Evolutionary conservation across 2,797 vertebrate species (phyloP), one percentile per base, ranked within the genome.

Genomic region (Argya squamiceps): DNA sequence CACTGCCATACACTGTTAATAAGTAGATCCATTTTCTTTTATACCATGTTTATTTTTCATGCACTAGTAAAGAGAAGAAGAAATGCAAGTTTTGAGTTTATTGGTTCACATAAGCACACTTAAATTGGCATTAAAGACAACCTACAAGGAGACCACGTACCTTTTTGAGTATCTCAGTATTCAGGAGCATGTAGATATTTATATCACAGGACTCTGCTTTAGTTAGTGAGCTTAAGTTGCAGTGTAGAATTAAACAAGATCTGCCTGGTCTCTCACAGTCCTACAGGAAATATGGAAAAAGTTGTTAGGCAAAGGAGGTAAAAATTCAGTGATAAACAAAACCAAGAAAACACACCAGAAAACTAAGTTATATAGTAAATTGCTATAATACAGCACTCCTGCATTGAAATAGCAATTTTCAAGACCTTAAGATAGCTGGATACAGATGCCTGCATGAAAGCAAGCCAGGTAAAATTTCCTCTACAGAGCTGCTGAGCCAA

Each of bases 151-250:
- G 68, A 88, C 32, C 20, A 87, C 95, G n/a, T 97, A 99, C 99
- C 98, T 98, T 99, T 88, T 99, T 99, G 67, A 99, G 92, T 87
- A 99, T 99, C 97, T 99, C 99, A 4, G 99, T 99, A 97, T 99
- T 99, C 90, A 99, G 98, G 46, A 99, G 98, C 81, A 99, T 98
- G 94, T 98, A 98, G 76, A 99, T 90, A 92, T 99, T 99, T 92
- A 99, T 98, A 86, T 98, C 98, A 67, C 98, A 97, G 46, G 98
- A 98, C 93, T 99, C 99, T 77, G 99, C 99, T 98, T 99, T 99
- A 74, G 98, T 96, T 64, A 99, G 97, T 5, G 98, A 98, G 58
- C 98, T 98, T 93, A 99, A 97, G 41, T 97, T 98, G 97, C 99
- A 99, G 80, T 97, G 98, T 95, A 99, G 96, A 4, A 98, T 98